Evolutionary conservation across 2,888 invertebrate species (phyloP), one percentile per base, ranked within the genome.

Genomic region (Sepiola atlantica): DNA sequence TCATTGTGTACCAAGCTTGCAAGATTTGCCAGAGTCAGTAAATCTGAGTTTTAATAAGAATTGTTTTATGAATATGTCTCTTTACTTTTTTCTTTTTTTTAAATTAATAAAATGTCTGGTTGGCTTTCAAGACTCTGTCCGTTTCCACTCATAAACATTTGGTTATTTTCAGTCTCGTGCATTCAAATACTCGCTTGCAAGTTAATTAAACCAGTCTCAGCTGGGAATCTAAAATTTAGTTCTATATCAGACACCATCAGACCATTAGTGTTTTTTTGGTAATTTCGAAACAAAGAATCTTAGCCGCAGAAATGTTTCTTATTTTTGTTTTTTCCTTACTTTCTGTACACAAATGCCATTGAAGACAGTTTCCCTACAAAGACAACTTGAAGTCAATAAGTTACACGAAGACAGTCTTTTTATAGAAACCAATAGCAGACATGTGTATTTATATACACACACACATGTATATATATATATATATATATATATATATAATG

Each of bases 331-430:
- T 77, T 16, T 77, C 77, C 12, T 18, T 77, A 18, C n/a, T 77
- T 32, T 77, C 0, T 77, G 77, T 77, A 32, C 77, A 32, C n/a
- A n/a, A 45, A 77, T 32, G n/a, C 77, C 77, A 77, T 14, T 77
- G 10, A 77, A 77, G 77, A n/a, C 77, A 77, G n/a, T 77, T 77
- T 77, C 77, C 77, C n/a, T 77, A 32, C n/a, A 77, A 77, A 77
- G 16, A 77, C 77, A 77, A 2, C n/a, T n/a, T n/a, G n/a, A 77
- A 4, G n/a, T 77, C 77, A 77, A 77, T 77, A 77, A 77, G 77
- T 77, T 77, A n/a, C 77, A 32, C n/a, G n/a, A n/a, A 77, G 77
- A 32, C 77, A 77, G 77, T 77, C 77, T 77, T 77, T 61, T 77
- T 77, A 77, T 77, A 77, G n/a, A n/a, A 77, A 77, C n/a, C 77